These are phyloP conservation scores for Enteromius treurensis DNA, from an alignment of 2,797 vertebrate genomes.

Conservation along the genomic window DNA sequence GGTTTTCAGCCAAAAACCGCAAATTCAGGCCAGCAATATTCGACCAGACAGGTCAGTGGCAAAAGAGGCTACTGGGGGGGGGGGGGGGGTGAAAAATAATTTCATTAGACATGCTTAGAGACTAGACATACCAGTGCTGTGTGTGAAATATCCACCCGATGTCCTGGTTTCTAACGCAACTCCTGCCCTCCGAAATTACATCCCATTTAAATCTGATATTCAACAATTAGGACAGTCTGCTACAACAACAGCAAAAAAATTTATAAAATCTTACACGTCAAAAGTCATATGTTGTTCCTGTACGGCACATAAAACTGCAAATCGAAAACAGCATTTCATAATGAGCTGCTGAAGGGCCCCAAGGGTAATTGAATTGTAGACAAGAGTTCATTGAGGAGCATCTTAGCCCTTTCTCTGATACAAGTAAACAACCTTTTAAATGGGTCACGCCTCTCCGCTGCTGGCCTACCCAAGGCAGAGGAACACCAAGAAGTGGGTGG, in stretches of 20 bases:
- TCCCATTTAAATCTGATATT: conserved; percentile 40
- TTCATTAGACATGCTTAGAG: conserved; percentile 29
- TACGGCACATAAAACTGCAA: conserved; percentile 63
- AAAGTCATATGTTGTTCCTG: conserved; percentile 36
- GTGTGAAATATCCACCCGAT: conserved; percentile 26
- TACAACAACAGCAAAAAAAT: neutral
- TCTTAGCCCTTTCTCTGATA: conserved; percentile 80
- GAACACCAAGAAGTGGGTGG: conserved; percentile 76
- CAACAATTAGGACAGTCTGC: conserved; percentile 28
- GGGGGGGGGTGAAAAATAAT: neutral
- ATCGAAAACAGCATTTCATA: conserved; percentile 59
- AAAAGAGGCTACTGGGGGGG: neutral
- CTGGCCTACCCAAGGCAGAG: conserved; percentile 75
- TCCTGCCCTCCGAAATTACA: conserved; percentile 39
- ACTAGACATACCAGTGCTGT: conserved; percentile 33
- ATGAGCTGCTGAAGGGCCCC: conserved; percentile 73
- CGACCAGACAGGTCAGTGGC: conserved; percentile 49
- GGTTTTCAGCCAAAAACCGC: conserved; percentile 60
- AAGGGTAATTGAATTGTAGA: conserved; percentile 87
- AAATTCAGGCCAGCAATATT: conserved; percentile 51
- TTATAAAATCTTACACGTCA: neutral
- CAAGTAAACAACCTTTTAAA: conserved; percentile 87
- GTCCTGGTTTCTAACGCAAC: conserved; percentile 17
- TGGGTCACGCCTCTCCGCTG: conserved; percentile 81
- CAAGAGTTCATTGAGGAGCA: conserved; percentile 85